Percentiles rank a stretch among this genome's conserved stretches.
Evolutionary conservation across 1,140 invertebrate species (phyloP).

Genomic region (Trichogramma pretiosum): DNA sequence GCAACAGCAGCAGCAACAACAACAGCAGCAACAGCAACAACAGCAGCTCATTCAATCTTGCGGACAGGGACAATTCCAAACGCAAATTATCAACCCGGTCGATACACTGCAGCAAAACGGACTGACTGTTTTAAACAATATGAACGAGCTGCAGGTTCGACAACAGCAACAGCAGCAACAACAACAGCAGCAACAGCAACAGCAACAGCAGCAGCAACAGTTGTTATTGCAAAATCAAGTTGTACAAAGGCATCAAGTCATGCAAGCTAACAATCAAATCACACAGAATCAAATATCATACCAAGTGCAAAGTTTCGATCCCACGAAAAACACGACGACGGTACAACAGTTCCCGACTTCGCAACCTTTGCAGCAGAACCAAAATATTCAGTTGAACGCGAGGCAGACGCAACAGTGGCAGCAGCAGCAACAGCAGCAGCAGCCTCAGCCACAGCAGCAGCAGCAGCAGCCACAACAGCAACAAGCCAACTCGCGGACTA

Average conservation of each 20-base stretch:
- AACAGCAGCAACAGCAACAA: constrained; percentile 31
- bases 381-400: constrained; percentile 35
- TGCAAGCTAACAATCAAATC: constrained; percentile 42
- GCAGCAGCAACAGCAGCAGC: constrained; percentile 47
- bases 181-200: constrained; percentile 29
- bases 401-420: constrained; percentile 52
- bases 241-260: constrained; percentile 36
- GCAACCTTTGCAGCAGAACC: constrained; percentile 18
- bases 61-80: constrained; percentile 31
- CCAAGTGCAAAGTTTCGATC: constrained; percentile 31
- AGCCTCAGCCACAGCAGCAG: constrained; percentile 30
- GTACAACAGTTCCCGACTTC: constrained; percentile 30
- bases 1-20: constrained; percentile 33
- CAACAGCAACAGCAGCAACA: constrained; percentile 34
- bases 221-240: constrained; percentile 37
- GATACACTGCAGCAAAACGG: constrained; percentile 32
- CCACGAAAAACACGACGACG: constrained; percentile 22
- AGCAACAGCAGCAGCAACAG: constrained; percentile 34
- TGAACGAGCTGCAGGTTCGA: constrained; percentile 31
- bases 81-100: constrained; percentile 30
- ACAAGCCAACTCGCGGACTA: constrained; percentile 23
- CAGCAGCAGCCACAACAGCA: constrained; percentile 31
- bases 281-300: constrained; percentile 49
- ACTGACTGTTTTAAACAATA: constrained; percentile 27
- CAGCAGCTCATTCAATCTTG: constrained; percentile 35